Conservation (phyloP, 2,113 vertebrate genomes). For the human (Homo sapiens) region DNA sequence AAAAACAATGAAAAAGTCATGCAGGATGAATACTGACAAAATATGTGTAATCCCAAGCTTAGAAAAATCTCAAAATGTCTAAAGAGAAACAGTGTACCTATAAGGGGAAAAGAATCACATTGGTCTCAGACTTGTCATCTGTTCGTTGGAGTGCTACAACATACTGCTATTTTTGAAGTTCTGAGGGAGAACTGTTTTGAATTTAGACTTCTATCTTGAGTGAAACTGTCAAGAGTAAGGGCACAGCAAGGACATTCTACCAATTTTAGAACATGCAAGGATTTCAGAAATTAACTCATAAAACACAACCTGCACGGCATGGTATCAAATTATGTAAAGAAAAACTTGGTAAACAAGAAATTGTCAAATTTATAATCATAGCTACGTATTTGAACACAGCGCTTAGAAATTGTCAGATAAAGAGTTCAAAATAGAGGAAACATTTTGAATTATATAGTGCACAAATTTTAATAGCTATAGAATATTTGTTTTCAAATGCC, state of each 20-base stretch:
- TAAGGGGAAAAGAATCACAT: neutral
- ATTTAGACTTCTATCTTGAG: neutral
- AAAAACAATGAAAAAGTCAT: constrained; percentile 4
- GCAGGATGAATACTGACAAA: neutral
- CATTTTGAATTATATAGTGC: neutral
- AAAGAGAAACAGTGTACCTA: neutral
- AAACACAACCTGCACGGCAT: neutral
- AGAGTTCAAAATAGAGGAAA: neutral
- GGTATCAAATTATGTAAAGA: neutral
- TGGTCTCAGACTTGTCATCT: neutral
- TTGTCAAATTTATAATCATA: neutral
- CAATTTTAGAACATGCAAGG: neutral
- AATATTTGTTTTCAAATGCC: neutral
- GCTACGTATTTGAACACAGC: neutral
- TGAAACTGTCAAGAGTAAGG: constrained; percentile 7
- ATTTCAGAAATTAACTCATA: neutral
- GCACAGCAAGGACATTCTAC: neutral
- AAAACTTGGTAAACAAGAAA: neutral
- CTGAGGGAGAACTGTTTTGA: neutral
- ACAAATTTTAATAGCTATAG: neutral
- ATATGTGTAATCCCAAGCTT: neutral
- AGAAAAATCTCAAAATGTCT: constrained; percentile 9
- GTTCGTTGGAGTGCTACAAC: neutral
- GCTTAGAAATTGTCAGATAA: neutral
- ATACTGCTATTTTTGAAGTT: constrained; percentile 4